Evolutionary conservation across 2,797 vertebrate genomes (phyloP).

Genomic region (Premnoplex brunnescens): DNA sequence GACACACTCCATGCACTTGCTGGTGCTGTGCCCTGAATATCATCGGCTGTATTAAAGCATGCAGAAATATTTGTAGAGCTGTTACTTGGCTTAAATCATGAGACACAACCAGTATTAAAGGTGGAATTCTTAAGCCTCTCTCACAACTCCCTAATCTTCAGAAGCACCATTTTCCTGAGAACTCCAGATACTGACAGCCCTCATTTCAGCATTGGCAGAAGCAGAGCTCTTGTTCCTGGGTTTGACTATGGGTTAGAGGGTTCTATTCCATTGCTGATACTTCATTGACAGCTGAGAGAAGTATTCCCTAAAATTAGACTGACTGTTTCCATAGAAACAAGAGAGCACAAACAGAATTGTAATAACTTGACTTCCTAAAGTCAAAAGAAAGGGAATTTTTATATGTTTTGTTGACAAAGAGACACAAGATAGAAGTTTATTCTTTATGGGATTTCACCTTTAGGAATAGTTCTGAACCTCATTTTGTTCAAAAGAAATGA

Average conservation of each 20-base stretch:
- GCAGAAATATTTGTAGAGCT: not conserved
- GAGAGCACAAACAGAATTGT: constrained; percentile 6
- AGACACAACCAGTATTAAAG: not conserved
- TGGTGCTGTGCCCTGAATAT: not conserved
- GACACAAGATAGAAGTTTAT: not conserved
- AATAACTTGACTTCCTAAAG: constrained; percentile 16
- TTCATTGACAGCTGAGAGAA: not conserved
- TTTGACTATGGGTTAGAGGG: not conserved
- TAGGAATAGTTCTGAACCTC: not conserved
- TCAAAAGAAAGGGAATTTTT: constrained; percentile 21
- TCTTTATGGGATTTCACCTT: not conserved
- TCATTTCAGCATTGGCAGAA: not conserved
- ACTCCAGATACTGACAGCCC: not conserved
- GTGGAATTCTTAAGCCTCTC: not conserved
- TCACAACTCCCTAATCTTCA: not conserved
- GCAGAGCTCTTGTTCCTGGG: not conserved
- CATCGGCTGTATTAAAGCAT: not conserved
- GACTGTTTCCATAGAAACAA: constrained; percentile 53
- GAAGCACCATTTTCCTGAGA: not conserved
- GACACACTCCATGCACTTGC: not conserved
- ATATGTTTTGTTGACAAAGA: not conserved
- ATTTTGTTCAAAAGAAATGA: not conserved
- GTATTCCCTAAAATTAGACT: constrained; percentile 42
- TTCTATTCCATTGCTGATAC: not conserved
- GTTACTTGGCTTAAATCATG: not conserved